Evolutionary conservation across 2,888 invertebrate genomes (phyloP).

Genomic region (Gisinianus flammeolus): DNA sequence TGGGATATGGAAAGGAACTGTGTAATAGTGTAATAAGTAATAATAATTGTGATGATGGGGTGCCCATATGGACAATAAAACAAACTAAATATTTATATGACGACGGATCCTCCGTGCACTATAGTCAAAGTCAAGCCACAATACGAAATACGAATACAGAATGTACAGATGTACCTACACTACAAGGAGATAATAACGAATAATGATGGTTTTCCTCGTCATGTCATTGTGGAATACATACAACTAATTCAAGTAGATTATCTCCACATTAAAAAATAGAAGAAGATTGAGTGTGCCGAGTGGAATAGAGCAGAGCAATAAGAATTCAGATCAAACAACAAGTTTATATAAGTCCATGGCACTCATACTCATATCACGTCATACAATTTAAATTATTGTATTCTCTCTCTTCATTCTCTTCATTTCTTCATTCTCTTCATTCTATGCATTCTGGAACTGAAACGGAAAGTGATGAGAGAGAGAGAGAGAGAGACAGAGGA

Average conservation of each 20-base stretch:
- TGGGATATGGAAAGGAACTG: too few species aligned
- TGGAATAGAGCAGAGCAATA: neutral
- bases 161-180: neutral
- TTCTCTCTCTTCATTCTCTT: neutral
- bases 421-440: neutral
- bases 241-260: conserved; percentile 35
- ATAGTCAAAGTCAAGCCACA: neutral
- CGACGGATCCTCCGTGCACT: neutral
- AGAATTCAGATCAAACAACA: too few species aligned
- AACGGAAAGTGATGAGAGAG: too few species aligned
- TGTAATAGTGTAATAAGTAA: too few species aligned
- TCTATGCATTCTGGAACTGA: too few species aligned
- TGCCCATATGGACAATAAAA: conserved; percentile 9
- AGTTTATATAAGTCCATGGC: too few species aligned
- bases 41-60: too few species aligned
- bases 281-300: neutral
- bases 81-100: neutral
- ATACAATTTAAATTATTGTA: neutral
- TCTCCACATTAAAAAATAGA: conserved; percentile 14
- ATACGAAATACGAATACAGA: too few species aligned
- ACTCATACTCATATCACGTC: too few species aligned
- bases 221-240: conserved; percentile 30
- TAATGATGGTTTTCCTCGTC: conserved; percentile 37
- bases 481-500: too few species aligned
- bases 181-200: conserved; percentile 19